A percentile compares a stretch with the other conserved stretches of the same genome.
Evolutionary conservation across 2,797 vertebrate genomes (phyloP).

Genomic region (Chaunax sp.): DNA sequence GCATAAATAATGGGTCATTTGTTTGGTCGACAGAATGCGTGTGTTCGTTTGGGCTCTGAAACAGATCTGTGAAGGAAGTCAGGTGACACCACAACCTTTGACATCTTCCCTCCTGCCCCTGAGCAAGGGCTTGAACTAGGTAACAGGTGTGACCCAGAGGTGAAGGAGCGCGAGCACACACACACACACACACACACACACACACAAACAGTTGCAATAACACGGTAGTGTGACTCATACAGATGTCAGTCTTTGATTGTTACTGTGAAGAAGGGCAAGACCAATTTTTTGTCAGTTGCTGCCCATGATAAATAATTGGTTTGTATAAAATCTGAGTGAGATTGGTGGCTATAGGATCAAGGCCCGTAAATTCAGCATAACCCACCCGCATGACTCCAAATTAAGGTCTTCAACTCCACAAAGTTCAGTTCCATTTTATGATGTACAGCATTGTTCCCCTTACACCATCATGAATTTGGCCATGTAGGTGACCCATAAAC

Average conservation of each 20-base stretch:
- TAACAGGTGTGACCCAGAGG: constrained; percentile 81
- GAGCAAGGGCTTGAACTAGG: constrained; percentile 52
- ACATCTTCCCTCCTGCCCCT: constrained; percentile 50
- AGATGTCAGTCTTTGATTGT: too few species aligned
- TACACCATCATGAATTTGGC: constrained; percentile 15
- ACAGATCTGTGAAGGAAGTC: constrained; percentile 53
- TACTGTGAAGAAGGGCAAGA: too few species aligned
- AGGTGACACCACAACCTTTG: constrained; percentile 65
- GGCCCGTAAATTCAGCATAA: too few species aligned
- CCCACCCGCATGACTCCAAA: background rate
- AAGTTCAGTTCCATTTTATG: background rate
- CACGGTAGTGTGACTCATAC: background rate
- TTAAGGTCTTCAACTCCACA: background rate
- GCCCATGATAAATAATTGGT: too few species aligned
- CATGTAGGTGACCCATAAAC: constrained; percentile 21
- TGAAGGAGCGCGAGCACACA: constrained; percentile 41
- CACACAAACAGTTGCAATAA: background rate
- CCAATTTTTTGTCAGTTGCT: too few species aligned
- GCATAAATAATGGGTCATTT: constrained; percentile 35
- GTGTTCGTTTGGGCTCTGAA: constrained; percentile 23
- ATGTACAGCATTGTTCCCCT: constrained; percentile 8
- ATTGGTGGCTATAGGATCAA: too few species aligned
- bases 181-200: constrained; percentile 4
- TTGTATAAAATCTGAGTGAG: too few species aligned
- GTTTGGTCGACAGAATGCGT: constrained; percentile 18